A percentile compares a stretch with the other conserved stretches of the same genome.
phyloP scores from a whole-genome alignment of 2,797 vertebrate species.

The Balearica regulorum region DNA sequence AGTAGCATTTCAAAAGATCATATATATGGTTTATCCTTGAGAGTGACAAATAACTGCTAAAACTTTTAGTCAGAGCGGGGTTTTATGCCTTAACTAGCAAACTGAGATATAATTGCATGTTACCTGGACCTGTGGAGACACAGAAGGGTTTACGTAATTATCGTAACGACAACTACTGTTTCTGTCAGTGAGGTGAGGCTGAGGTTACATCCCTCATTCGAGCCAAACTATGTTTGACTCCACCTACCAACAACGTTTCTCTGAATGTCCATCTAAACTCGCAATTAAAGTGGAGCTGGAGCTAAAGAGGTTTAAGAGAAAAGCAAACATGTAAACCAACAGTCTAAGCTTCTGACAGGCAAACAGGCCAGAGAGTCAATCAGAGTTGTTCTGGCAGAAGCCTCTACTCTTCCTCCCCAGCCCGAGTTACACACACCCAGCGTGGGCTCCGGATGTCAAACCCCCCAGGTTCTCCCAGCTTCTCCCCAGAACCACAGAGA shows the following conservation, averaged over 20 bases:
- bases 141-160: not conserved
- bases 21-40: not conserved
- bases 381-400: not conserved
- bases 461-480: not conserved
- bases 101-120: not conserved
- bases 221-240: not conserved
- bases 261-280: not conserved
- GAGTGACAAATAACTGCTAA: not conserved
- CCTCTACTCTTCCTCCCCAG: not conserved
- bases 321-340: not conserved
- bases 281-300: not conserved
- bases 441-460: not conserved
- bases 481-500: not conserved
- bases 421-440: not conserved
- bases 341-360: not conserved
- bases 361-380: not conserved
- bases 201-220: not conserved
- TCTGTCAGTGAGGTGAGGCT: not conserved
- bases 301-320: not conserved
- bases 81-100: not conserved
- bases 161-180: not conserved
- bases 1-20: not conserved
- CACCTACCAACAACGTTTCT: not conserved
- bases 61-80: not conserved
- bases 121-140: not conserved